A percentile compares a stretch with the other conserved stretches of the same genome.
phyloP scores from a whole-genome alignment of 2,888 invertebrate genomes.

The Agrotis clavis region DNA sequence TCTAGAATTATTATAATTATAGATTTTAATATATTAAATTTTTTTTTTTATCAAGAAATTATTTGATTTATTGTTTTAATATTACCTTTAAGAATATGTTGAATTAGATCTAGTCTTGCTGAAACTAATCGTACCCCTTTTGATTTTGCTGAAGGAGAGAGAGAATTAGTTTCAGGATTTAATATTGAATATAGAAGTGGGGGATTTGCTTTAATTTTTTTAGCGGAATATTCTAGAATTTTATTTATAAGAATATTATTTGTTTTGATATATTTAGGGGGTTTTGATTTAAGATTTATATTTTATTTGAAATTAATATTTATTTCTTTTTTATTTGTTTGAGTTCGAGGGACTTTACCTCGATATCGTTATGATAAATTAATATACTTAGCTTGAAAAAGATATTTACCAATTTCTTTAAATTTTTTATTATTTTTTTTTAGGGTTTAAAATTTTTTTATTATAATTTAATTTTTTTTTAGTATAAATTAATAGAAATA shows the following conservation, averaged over 20 bases:
- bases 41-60: too few species aligned
- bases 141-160: constrained; percentile 95
- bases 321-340: constrained; percentile 92
- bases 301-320: constrained; percentile 91
- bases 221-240: constrained; percentile 93
- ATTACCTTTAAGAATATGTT: too few species aligned
- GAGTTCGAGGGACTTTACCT: constrained; percentile 93
- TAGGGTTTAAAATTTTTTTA: constrained; percentile 88
- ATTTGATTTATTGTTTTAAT: too few species aligned
- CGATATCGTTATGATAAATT: constrained; percentile 95
- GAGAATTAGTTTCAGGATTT: constrained; percentile 95
- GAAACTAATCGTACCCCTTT: constrained; percentile 94
- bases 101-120: too few species aligned
- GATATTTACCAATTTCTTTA: constrained; percentile 92
- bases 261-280: constrained; percentile 92
- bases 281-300: too few species aligned
- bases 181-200: constrained; percentile 94
- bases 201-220: constrained; percentile 94
- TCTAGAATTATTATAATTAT: too few species aligned
- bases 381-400: constrained; percentile 93
- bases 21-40: too few species aligned
- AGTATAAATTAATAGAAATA: constrained; percentile 92
- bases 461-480: constrained; percentile 82
- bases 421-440: constrained; percentile 92
- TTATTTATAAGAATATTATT: constrained; percentile 93